Conservation (phyloP, 2,113 vertebrate genomes). For the Steatornis caripensis region DNA sequence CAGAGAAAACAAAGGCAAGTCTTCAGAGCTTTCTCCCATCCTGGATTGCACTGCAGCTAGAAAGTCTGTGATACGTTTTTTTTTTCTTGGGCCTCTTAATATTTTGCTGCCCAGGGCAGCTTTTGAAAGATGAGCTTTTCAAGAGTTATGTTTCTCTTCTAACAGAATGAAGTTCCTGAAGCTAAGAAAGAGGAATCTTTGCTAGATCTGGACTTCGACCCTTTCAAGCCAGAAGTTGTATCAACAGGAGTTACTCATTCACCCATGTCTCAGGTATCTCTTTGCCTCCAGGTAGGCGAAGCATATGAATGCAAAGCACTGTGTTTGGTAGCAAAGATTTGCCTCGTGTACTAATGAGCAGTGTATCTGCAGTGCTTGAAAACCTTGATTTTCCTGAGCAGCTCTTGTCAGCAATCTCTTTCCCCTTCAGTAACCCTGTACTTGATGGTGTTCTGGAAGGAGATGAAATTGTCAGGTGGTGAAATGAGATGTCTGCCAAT, state of each 20-base stretch:
- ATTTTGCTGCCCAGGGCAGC: neutral
- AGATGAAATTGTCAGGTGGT: neutral
- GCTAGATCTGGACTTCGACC: constrained; percentile 94
- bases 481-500: neutral
- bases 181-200: constrained; percentile 86
- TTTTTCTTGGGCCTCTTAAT: neutral
- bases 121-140: neutral
- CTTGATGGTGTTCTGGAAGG: neutral
- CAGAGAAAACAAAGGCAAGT: neutral
- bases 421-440: neutral
- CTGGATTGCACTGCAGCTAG: neutral
- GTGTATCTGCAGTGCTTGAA: neutral
- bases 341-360: neutral
- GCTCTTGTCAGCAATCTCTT: neutral
- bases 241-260: constrained; percentile 68
- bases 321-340: neutral
- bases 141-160: neutral
- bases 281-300: neutral
- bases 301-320: neutral
- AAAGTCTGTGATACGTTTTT: neutral
- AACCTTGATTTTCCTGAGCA: neutral
- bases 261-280: constrained; percentile 79
- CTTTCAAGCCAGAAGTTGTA: constrained; percentile 86
- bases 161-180: constrained; percentile 74
- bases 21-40: neutral